Evolutionary conservation across 2,888 invertebrate species (phyloP).

Genomic region (Agrotis ipsilon): DNA sequence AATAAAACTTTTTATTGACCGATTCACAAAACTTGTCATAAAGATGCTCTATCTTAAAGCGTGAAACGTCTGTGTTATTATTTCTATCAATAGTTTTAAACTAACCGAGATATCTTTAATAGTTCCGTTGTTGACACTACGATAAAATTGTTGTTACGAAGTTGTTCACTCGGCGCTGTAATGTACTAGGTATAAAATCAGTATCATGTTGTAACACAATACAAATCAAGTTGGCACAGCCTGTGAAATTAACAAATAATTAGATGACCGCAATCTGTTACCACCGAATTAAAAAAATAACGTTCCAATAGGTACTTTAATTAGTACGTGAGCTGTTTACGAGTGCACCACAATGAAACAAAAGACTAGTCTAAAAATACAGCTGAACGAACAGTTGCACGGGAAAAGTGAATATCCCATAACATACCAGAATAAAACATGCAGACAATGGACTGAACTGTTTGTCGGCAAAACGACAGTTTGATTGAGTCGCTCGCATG

Average conservation of each 20-base stretch:
- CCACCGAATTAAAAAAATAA: constrained; percentile 63
- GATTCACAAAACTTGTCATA: constrained; percentile 30
- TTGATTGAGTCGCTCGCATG: constrained; percentile 45
- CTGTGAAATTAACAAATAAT: constrained; percentile 72
- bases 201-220: constrained; percentile 50
- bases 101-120: constrained; percentile 36
- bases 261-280: constrained; percentile 69
- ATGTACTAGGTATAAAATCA: constrained; percentile 29
- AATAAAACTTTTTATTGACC: constrained; percentile 27
- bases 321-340: constrained; percentile 41
- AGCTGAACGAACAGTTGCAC: not conserved
- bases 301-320: constrained; percentile 45
- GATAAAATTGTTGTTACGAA: constrained; percentile 38
- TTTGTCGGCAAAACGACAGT: constrained; percentile 37
- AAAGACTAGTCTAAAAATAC: constrained; percentile 22
- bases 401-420: constrained; percentile 7
- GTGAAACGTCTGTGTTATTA: constrained; percentile 39
- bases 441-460: constrained; percentile 37
- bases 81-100: constrained; percentile 57
- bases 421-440: constrained; percentile 29
- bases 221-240: constrained; percentile 64
- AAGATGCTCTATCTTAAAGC: constrained; percentile 22
- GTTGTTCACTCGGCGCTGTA: constrained; percentile 26
- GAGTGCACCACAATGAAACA: constrained; percentile 30
- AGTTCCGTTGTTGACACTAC: constrained; percentile 42